Conservation (phyloP, 2,113 vertebrate genomes). For the Nyctereutes procyonoides region DNA sequence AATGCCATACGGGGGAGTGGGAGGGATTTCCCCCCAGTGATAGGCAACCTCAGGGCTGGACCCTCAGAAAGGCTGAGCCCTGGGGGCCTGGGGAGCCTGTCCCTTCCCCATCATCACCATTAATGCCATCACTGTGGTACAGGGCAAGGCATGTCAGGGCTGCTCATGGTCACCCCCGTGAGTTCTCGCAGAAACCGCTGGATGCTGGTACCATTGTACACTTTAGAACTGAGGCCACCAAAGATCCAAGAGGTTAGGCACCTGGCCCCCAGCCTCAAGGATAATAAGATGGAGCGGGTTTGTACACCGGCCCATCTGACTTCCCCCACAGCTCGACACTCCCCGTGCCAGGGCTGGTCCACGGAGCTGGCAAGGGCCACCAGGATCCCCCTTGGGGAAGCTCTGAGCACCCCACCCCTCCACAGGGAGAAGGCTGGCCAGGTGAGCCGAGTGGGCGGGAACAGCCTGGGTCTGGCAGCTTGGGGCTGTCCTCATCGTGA, state of each 20-base stretch:
- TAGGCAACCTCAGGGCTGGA: background rate
- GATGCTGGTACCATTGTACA: accelerated
- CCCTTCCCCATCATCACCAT: background rate
- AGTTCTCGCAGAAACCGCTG: accelerated
- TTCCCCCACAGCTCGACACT: background rate
- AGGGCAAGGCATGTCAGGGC: background rate
- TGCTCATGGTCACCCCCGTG: accelerated
- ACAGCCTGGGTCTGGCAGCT: background rate
- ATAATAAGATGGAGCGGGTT: accelerated
- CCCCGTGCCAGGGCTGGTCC: background rate
- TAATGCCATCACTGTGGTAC: accelerated
- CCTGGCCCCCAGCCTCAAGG: background rate
- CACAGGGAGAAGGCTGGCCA: accelerated
- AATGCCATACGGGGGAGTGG: too few species aligned
- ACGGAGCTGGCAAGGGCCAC: accelerated
- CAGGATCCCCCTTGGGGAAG: background rate
- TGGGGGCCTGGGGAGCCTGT: background rate
- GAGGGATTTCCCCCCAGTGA: background rate
- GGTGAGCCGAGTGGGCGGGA: accelerated
- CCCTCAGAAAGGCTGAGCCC: background rate
- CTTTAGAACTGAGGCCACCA: background rate
- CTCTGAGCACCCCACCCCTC: background rate
- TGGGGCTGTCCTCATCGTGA: background rate
- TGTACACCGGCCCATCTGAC: accelerated
- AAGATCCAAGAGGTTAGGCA: background rate